Evolutionary conservation across 2,888 invertebrate genomes (phyloP).

Genomic region (Entomobrya multifasciata): DNA sequence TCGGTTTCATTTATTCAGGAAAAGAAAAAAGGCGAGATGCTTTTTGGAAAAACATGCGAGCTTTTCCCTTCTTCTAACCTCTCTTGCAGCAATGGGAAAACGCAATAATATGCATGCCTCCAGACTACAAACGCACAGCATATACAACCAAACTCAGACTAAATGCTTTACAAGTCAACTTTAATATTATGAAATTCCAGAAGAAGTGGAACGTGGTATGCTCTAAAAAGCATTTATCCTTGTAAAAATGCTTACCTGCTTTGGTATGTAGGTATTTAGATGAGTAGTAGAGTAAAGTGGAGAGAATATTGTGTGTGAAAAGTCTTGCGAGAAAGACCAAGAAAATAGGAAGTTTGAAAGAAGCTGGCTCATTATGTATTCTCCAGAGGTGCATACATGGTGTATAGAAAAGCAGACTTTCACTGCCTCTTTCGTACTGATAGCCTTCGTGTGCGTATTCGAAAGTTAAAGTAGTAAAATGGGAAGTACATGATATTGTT

Average conservation of each 20-base stretch:
- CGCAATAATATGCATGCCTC: slow-evolving; percentile 56
- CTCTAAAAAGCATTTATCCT: slow-evolving; percentile 24
- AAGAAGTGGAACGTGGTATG: slow-evolving; percentile 32
- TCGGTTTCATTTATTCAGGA: slow-evolving; percentile 57
- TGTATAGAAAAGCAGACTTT: not conserved
- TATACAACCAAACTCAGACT: not conserved
- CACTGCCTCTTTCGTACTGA: not conserved
- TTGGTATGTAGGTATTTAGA: slow-evolving; percentile 25
- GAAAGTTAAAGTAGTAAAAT: too few species aligned
- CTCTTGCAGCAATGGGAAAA: not conserved
- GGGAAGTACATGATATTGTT: too few species aligned
- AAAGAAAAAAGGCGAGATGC: slow-evolving; percentile 38
- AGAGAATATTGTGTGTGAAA: not conserved
- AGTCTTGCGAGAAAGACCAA: not conserved
- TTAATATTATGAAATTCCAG: slow-evolving; percentile 54
- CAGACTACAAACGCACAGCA: not conserved
- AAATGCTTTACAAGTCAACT: not conserved
- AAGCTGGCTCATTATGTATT: slow-evolving; percentile 65
- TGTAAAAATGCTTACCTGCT: slow-evolving; percentile 21
- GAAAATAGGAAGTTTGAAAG: slow-evolving; percentile 8
- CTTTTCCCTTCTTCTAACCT: not conserved
- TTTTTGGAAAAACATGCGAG: slow-evolving; percentile 40
- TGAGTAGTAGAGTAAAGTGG: not conserved
- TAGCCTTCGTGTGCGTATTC: too few species aligned
- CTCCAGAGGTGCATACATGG: slow-evolving; percentile 54